phyloP scores from a whole-genome alignment of 1,140 invertebrate species.

The Tigriopus japonicus region DNA sequence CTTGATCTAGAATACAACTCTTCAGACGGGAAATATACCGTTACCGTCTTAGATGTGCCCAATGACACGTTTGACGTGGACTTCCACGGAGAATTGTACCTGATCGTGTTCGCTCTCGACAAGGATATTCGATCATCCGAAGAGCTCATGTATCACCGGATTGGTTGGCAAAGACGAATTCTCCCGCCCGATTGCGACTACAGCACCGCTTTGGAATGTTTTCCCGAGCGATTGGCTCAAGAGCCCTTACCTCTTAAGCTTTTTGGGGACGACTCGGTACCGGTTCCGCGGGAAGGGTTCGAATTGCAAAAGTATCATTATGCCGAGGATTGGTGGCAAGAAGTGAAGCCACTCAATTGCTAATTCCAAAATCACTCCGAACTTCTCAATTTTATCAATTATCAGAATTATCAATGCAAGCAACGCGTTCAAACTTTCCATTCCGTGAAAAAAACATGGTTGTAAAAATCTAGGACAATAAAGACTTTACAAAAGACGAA shows the following conservation, averaged over 20 bases:
- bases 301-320: conserved; percentile 42
- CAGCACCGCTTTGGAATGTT: conserved; percentile 32
- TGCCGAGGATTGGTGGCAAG: conserved; percentile 36
- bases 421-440: too few relatives aligned
- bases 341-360: conserved; percentile 20
- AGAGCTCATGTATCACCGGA: conserved; percentile 28
- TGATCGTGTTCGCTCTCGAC: conserved; percentile 25
- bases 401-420: too few relatives aligned
- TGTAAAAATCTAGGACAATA: too few relatives aligned
- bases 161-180: conserved; percentile 36
- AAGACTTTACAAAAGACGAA: too few relatives aligned
- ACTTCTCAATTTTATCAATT: too few relatives aligned
- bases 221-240: conserved; percentile 33
- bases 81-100: conserved; percentile 17
- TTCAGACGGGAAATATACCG: conserved; percentile 26
- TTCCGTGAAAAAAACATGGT: too few relatives aligned
- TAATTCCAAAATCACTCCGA: conserved; percentile 1
- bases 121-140: conserved; percentile 23
- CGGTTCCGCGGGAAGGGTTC: conserved; percentile 36
- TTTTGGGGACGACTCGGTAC: conserved; percentile 31
- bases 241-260: conserved; percentile 30
- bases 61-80: conserved; percentile 8
- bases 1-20: conserved; percentile 27
- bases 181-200: conserved; percentile 36
- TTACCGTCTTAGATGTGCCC: conserved; percentile 17